phyloP scores from a whole-genome alignment of 2,888 invertebrate species.

The Drosophila paracracens region DNA sequence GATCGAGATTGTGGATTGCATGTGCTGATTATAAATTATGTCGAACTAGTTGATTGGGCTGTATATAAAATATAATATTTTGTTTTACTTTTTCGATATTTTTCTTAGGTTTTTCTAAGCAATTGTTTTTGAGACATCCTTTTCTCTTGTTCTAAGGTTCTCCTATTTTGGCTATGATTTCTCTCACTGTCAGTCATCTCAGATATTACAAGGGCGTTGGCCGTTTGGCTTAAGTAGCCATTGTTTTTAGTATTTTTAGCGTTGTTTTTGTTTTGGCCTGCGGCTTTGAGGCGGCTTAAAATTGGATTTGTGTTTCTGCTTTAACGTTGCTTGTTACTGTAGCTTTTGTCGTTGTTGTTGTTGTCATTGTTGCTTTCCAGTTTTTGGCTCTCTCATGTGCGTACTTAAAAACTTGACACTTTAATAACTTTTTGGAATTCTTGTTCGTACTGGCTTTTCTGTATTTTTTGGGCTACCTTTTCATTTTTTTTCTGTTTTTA shows the following conservation, averaged over 20 bases:
- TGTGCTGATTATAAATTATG: background rate
- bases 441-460: conserved; percentile 3
- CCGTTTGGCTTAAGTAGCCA: conserved; percentile 68
- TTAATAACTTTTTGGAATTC: conserved; percentile 70
- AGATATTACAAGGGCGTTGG: conserved; percentile 53
- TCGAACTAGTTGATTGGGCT: background rate
- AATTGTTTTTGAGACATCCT: conserved; percentile 55
- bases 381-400: conserved; percentile 47
- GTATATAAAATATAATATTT: background rate
- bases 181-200: conserved; percentile 43
- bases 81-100: background rate
- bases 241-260: conserved; percentile 62
- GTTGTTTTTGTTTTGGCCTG: conserved; percentile 56
- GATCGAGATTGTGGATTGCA: background rate
- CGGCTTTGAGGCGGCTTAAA: conserved; percentile 75
- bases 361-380: conserved; percentile 3
- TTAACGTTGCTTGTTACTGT: conserved; percentile 49
- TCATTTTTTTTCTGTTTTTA: background rate
- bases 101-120: conserved; percentile 35
- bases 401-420: conserved; percentile 76
- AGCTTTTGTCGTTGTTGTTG: conserved; percentile 28
- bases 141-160: background rate
- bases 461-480: conserved; percentile 6
- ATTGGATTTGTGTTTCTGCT: conserved; percentile 75
- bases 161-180: conserved; percentile 3